A percentile compares a stretch with the other conserved stretches of the same genome.
Evolutionary conservation across 1,140 invertebrate species (phyloP).

Genomic region (Phenacoccus solenopsis): DNA sequence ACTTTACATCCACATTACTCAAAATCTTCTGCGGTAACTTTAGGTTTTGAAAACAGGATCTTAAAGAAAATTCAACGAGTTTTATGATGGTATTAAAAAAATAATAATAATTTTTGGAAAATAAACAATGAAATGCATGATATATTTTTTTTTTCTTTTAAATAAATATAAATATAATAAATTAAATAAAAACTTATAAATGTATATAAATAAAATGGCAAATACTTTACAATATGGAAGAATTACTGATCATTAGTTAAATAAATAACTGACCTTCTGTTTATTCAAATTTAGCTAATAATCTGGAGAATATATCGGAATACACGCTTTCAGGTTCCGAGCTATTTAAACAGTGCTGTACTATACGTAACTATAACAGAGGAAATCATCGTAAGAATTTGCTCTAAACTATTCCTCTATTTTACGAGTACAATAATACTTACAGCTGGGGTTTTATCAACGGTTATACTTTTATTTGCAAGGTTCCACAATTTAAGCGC

Average conservation of each 20-base stretch:
- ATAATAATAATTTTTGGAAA: too few species aligned
- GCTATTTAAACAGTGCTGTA: neutral
- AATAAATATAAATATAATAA: neutral
- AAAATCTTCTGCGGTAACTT: too few species aligned
- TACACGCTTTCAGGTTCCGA: neutral
- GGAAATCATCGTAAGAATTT: neutral
- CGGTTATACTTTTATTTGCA: slow-evolving; percentile 44
- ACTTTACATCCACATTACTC: too few species aligned
- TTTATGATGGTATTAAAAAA: too few species aligned
- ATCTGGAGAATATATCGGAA: neutral
- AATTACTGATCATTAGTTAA: neutral
- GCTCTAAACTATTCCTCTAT: too few species aligned
- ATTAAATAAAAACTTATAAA: neutral
- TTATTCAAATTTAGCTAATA: neutral
- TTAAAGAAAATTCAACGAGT: too few species aligned
- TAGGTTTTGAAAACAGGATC: too few species aligned
- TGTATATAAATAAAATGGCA: too few species aligned
- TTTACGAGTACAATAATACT: too few species aligned
- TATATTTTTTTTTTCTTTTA: neutral
- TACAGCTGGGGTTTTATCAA: slow-evolving; percentile 31
- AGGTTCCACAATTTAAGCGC: slow-evolving; percentile 67
- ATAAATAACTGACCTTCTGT: neutral
- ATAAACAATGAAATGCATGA: neutral
- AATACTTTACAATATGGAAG: too few species aligned
- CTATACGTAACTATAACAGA: neutral